phyloP scores from a whole-genome alignment of 2,888 invertebrate genomes.

The Drosophila stalkeri region DNA sequence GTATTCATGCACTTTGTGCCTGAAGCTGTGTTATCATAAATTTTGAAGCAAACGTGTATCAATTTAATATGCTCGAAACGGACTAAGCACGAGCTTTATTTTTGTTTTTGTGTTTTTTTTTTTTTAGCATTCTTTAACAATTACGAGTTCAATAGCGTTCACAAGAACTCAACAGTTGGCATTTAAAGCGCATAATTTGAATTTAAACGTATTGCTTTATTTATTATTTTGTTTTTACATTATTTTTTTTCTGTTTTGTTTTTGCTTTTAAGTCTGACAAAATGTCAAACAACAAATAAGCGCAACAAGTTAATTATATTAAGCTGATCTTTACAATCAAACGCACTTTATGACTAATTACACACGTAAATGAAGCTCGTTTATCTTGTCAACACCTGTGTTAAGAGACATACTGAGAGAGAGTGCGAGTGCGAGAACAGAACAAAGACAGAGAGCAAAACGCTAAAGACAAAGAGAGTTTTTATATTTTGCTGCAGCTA shows the following conservation, averaged over 20 bases:
- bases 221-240: constrained; percentile 14
- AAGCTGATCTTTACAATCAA: constrained; percentile 69
- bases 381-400: constrained; percentile 53
- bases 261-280: constrained; percentile 16
- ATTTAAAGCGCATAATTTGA: constrained; percentile 70
- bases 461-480: constrained; percentile 30
- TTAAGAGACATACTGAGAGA: not conserved
- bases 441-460: not conserved
- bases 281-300: constrained; percentile 57
- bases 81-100: constrained; percentile 20
- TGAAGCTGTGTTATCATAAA: constrained; percentile 40
- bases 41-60: constrained; percentile 44
- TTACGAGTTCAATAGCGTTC: constrained; percentile 82
- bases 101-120: not conserved
- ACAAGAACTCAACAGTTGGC: constrained; percentile 69
- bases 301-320: constrained; percentile 62
- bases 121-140: constrained; percentile 59
- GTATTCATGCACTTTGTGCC: constrained; percentile 25
- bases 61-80: constrained; percentile 49
- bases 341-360: constrained; percentile 81
- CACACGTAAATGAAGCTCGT: constrained; percentile 54
- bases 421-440: not conserved
- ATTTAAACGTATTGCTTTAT: constrained; percentile 31
- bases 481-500: not conserved
- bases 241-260: constrained; percentile 15